Evolutionary conservation across 2,888 invertebrate species (phyloP).

Genomic region (Sinotaia quadrata): DNA sequence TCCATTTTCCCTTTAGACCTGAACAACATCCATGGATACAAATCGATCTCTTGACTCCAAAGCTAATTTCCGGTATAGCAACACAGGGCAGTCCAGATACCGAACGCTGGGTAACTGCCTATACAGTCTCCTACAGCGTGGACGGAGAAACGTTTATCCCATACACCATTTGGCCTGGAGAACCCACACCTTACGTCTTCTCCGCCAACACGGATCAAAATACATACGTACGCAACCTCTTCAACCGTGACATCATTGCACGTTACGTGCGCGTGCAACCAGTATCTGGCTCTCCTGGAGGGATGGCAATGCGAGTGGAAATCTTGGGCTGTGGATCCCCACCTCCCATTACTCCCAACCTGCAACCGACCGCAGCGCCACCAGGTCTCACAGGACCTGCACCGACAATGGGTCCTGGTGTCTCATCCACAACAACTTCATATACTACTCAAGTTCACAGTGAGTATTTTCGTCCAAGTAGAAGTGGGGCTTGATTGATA

Average conservation of each 20-base stretch:
- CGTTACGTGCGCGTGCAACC: conserved; percentile 55
- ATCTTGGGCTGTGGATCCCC: conserved; percentile 47
- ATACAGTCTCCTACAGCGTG: conserved; percentile 48
- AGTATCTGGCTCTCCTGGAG: conserved; percentile 43
- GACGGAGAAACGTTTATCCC: conserved; percentile 53
- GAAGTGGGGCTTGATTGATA: no score
- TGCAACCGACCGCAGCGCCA: conserved; percentile 6
- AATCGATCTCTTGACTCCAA: conserved; percentile 52
- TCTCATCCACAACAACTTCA: no score
- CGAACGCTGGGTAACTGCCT: conserved; percentile 52
- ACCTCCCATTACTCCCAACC: background rate
- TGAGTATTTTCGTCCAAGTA: no score
- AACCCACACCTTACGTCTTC: conserved; percentile 4
- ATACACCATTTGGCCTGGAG: conserved; percentile 53
- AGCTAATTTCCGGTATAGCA: conserved; percentile 50
- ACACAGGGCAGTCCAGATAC: conserved; percentile 54
- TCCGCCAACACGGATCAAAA: conserved; percentile 28
- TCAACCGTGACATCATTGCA: conserved; percentile 27
- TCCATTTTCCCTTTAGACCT: no score
- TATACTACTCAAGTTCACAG: no score
- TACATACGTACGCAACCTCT: conserved; percentile 27
- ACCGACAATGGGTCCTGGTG: no score
- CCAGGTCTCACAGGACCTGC: background rate
- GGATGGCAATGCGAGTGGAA: conserved; percentile 52
- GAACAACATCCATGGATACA: no score